Base-by-base conservation (phyloP, 35 echinoderm and acorn worm genomes). In the Anneissia japonica region DNA sequence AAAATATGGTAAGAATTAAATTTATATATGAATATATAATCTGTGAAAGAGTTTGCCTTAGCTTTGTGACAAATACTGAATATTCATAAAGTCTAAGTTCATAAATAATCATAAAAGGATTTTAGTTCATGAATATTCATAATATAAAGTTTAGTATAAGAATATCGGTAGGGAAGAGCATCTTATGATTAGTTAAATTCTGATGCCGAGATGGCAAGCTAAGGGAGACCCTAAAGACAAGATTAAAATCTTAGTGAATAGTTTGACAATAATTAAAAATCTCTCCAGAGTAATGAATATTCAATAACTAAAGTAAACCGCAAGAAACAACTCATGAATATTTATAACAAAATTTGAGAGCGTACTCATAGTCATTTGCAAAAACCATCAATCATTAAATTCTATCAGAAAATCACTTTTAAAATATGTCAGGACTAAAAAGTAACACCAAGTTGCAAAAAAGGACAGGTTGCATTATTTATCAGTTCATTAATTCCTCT, bases 281-380 rank as follows among this genome's bases (percentile, higher is more conserved):
- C 51, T 64, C 51, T 64, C 51, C 51, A 64, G 51, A 64, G 51
- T 64, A 64, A 64, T 64, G 51, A 64, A 64, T 64, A 64, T 64
- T 64, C 51, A 64, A 12, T 23, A 64, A 26, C 51, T 64, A 1
- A 64, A 26, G 51, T 23, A 64, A 64, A 64, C 40, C 40, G n/a
- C 40, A 43, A 4, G 4, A 6, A 4, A 43, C 40, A 64, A n/a
- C 19, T 64, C 21, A 64, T 64, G 51, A 64, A 64, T 64, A 64
- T 64, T 64, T 23, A 64, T 64, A 23, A 16, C 1, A 9, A 64
- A 64, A 64, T 23, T 64, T 64, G 51, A 3, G 21, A 64, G 51
- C 51, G 11, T 19, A 19, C 21, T 64, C 9, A 19, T 9, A 19
- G 51, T 19, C 51, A 64, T 64, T 64, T 64, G 51, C 51, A 16